Percentiles rank a stretch among this genome's conserved stretches.
These are phyloP conservation scores for Dryobates pubescens DNA, from an alignment of 2,797 vertebrate species.

Conservation along the genomic window DNA sequence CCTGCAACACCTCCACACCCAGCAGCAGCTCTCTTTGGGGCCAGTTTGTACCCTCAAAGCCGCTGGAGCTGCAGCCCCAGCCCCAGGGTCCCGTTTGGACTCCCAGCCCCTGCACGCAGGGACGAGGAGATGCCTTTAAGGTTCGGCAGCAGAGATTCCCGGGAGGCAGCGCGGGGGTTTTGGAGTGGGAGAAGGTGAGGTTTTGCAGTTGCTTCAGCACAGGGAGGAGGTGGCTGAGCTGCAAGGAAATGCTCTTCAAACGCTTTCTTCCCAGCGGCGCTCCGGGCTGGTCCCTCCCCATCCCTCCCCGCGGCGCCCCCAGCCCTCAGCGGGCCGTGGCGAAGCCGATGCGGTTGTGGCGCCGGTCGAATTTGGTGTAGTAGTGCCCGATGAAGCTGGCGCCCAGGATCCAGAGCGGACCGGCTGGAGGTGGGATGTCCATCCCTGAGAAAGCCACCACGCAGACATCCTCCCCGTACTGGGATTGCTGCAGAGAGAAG, in stretches of 20 bases:
- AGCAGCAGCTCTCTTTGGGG: rapidly evolving
- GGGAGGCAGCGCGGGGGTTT: conserved; percentile 27
- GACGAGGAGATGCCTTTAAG: background rate
- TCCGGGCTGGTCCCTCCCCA: background rate
- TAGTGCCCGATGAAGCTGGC: conserved; percentile 95
- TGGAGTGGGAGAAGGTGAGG: background rate
- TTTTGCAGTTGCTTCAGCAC: background rate
- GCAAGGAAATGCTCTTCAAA: background rate
- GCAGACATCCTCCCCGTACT: conserved; percentile 86
- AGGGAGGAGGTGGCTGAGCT: conserved; percentile 12
- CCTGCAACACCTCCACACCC: background rate
- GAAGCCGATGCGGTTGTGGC: conserved; percentile 93
- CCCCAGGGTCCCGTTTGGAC: background rate
- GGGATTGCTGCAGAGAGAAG: conserved; percentile 81
- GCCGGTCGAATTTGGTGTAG: conserved; percentile 95
- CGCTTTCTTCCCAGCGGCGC: background rate
- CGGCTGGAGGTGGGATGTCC: conserved; percentile 91
- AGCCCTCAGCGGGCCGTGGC: conserved; percentile 86
- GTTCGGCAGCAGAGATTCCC: background rate
- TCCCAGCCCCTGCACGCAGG: background rate
- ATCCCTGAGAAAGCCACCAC: conserved; percentile 87
- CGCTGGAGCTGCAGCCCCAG: background rate
- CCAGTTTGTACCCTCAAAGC: background rate
- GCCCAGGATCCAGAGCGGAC: conserved; percentile 93
- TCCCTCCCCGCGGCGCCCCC: background rate